Evolutionary conservation across 2,888 invertebrate genomes (phyloP).

Genomic region (Hydrotaea diabolus): DNA sequence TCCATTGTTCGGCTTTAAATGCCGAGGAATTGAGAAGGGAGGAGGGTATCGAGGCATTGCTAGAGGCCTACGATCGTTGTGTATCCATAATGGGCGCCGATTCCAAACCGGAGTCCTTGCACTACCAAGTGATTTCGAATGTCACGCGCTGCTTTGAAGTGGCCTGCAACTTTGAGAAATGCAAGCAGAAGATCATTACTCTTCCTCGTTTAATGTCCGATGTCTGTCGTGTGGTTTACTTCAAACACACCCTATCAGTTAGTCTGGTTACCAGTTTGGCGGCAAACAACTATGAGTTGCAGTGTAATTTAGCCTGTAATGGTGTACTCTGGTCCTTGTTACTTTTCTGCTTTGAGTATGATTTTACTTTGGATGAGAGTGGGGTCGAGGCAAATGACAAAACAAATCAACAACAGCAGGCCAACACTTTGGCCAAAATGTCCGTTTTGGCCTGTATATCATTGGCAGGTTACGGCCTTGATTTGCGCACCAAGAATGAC

Average conservation of each 20-base stretch:
- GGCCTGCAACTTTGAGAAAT: conserved; percentile 95
- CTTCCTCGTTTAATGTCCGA: conserved; percentile 94
- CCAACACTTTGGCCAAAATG: conserved; percentile 95
- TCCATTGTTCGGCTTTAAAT: conserved; percentile 97
- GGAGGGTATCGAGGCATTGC: conserved; percentile 91
- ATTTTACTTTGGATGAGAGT: conserved; percentile 98
- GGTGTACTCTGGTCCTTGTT: conserved; percentile 96
- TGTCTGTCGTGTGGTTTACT: conserved; percentile 91
- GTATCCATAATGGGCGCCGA: conserved; percentile 93
- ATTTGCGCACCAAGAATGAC: conserved; percentile 70
- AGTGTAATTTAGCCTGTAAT: conserved; percentile 90
- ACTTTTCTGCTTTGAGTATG: conserved; percentile 95
- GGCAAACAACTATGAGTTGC: conserved; percentile 89
- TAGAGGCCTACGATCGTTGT: conserved; percentile 96
- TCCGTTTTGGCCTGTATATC: conserved; percentile 92
- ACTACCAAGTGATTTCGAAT: conserved; percentile 95
- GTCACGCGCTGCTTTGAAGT: conserved; percentile 97
- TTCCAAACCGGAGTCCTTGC: conserved; percentile 88
- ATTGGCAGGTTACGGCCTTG: conserved; percentile 86
- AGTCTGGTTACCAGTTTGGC: conserved; percentile 94
- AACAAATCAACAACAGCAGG: conserved; percentile 93
- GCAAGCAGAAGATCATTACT: conserved; percentile 92
- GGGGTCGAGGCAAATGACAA: conserved; percentile 93
- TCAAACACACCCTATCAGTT: conserved; percentile 94
- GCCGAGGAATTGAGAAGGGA: conserved; percentile 98